phyloP scores from a whole-genome alignment of 1,140 invertebrate genomes.

The Parasteatoda tepidariorum region DNA sequence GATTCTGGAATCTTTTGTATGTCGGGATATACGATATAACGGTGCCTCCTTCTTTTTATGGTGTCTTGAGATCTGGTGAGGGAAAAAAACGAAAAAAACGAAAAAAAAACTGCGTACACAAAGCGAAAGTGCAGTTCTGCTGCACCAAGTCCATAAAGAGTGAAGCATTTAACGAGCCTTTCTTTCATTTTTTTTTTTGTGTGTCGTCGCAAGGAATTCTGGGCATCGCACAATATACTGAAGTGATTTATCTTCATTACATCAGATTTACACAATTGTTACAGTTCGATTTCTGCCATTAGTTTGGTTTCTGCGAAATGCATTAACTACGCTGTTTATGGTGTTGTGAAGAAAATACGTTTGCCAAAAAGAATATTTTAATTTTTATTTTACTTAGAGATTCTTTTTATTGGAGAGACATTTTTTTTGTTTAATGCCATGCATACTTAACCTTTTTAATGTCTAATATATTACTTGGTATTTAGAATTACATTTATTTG shows the following conservation, averaged over 20 bases:
- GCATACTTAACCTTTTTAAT: too few species aligned
- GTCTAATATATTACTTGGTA: too few species aligned
- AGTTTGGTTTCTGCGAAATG: too few species aligned
- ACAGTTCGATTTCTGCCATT: too few species aligned
- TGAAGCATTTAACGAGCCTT: background rate
- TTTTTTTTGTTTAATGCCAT: too few species aligned
- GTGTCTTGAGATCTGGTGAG: background rate
- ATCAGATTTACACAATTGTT: background rate
- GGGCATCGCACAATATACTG: background rate
- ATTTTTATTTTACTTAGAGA: too few species aligned
- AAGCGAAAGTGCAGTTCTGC: background rate
- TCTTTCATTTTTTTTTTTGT: too few species aligned
- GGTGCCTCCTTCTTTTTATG: background rate
- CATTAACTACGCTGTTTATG: too few species aligned
- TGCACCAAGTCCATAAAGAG: background rate
- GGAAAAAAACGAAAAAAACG: background rate
- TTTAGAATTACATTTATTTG: too few species aligned
- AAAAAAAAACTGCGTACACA: background rate
- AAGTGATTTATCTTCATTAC: background rate
- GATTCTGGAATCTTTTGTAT: conserved; percentile 22
- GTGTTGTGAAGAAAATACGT: too few species aligned
- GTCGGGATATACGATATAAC: conserved; percentile 9
- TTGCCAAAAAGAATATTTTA: too few species aligned
- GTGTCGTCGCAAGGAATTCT: background rate
- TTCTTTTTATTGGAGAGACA: too few species aligned